Base-by-base conservation (phyloP, 2,888 invertebrate genomes). In the Sinodicranocentrus sp. region DNA sequence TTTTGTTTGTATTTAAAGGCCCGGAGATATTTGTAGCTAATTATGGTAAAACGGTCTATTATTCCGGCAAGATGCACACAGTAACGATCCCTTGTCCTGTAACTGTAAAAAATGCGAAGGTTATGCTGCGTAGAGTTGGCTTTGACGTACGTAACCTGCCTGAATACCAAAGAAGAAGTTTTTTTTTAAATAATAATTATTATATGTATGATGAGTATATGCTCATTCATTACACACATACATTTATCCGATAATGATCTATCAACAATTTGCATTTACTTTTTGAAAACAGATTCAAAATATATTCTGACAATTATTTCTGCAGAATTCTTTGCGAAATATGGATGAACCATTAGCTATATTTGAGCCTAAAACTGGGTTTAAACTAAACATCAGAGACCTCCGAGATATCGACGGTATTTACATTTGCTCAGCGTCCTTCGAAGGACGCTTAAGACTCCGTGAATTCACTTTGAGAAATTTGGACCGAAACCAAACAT, bases 291-390 rank as follows among this genome's bases (percentile, higher is more conserved):
- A n/a, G n/a, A n/a, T n/a, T n/a, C n/a, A n/a, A n/a, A n/a, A n/a
- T n/a, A n/a, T n/a, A n/a, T n/a, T n/a, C n/a, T n/a, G n/a, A n/a
- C n/a, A n/a, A n/a, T n/a, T n/a, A n/a, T n/a, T n/a, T n/a, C n/a
- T n/a, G n/a, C n/a, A 79, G 71, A 52, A 52, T 21, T 71, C 79
- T 8, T 54, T 79, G 0, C 28, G 79, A n/a, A 71, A 23, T 43
- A 43, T 84, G 1, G 75, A 79, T n/a, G 13, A 68, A 6, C 39
- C 75, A 1, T 26, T 79, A 8, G 84, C 84, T 2, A 19, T 19
- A 1, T 84, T 61, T 44, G 79, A 84, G 21, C 84, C 84, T n/a
- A 79, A 26, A n/a, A 13, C 25, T n/a, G 84, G 84, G 0, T 84
- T 84, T 43, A 75, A 61, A 23, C 23, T 84, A 0, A 68, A 79